Evolutionary conservation across 2,113 vertebrate species (phyloP).

Genomic region (Charadrius vociferus): DNA sequence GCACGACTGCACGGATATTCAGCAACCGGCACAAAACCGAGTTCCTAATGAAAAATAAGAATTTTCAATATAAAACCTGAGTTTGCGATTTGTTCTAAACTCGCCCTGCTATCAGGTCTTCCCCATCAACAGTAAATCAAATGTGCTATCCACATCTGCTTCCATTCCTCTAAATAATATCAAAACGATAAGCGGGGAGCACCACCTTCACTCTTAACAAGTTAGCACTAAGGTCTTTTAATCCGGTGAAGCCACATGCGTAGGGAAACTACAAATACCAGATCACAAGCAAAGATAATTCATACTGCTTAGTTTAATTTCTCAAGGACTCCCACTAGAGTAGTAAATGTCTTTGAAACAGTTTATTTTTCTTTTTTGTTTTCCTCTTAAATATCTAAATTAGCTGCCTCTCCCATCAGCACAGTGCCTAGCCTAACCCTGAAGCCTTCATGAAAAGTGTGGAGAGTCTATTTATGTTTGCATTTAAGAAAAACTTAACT

Average conservation of each 20-base stretch:
- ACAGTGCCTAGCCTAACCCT: not conserved
- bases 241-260: not conserved
- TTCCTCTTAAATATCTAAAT: not conserved
- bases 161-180: not conserved
- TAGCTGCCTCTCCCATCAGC: not conserved
- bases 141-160: not conserved
- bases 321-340: not conserved
- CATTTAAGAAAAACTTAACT: not conserved
- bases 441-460: rapidly evolving
- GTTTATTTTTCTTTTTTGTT: not conserved
- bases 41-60: not conserved
- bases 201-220: not conserved
- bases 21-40: not conserved
- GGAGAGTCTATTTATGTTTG: not conserved
- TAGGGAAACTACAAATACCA: not conserved
- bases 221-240: not conserved
- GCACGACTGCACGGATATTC: not conserved
- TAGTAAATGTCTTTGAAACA: not conserved
- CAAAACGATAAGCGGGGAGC: not conserved
- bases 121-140: not conserved
- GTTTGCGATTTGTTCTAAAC: not conserved
- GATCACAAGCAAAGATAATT: not conserved
- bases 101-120: not conserved
- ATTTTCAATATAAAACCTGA: not conserved
- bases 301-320: not conserved